Percentiles rank a stretch among this genome's conserved stretches.
Conservation (phyloP, 1,140 invertebrate species). For the Dendroctonus valens region DNA sequence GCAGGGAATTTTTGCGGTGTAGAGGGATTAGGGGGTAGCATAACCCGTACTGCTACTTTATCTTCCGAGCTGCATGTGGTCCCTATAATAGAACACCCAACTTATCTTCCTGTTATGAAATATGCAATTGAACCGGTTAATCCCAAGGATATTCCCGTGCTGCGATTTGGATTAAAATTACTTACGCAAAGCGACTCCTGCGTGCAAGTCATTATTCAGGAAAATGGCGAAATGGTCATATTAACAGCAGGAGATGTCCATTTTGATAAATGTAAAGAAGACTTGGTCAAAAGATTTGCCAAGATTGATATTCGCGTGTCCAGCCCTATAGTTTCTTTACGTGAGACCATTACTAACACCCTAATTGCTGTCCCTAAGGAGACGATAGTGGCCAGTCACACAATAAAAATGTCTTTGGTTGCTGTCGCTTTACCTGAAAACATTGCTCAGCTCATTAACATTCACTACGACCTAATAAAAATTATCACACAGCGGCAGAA, state of each 20-base stretch:
- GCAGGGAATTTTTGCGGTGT: conserved; percentile 90
- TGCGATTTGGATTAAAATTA: conserved; percentile 78
- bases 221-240: conserved; percentile 95
- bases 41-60: conserved; percentile 87
- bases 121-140: conserved; percentile 92
- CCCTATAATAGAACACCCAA: conserved; percentile 82
- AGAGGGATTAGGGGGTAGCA: conserved; percentile 81
- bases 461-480: conserved; percentile 60
- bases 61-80: conserved; percentile 81
- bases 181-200: conserved; percentile 93
- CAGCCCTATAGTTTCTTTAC: conserved; percentile 92
- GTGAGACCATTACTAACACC: conserved; percentile 70
- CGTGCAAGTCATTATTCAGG: conserved; percentile 85
- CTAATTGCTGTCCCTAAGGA: conserved; percentile 3
- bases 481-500: conserved; percentile 49
- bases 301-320: conserved; percentile 89
- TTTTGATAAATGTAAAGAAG: conserved; percentile 89
- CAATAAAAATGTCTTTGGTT: conserved; percentile 53
- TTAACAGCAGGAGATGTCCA: conserved; percentile 97
- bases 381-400: conserved; percentile 8
- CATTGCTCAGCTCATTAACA: conserved; percentile 70
- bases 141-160: conserved; percentile 73
- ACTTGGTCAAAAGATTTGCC: conserved; percentile 79
- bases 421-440: conserved; percentile 75
- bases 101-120: conserved; percentile 80